Conservation (phyloP, 1,140 invertebrate genomes). For the Ostrea edulis region DNA sequence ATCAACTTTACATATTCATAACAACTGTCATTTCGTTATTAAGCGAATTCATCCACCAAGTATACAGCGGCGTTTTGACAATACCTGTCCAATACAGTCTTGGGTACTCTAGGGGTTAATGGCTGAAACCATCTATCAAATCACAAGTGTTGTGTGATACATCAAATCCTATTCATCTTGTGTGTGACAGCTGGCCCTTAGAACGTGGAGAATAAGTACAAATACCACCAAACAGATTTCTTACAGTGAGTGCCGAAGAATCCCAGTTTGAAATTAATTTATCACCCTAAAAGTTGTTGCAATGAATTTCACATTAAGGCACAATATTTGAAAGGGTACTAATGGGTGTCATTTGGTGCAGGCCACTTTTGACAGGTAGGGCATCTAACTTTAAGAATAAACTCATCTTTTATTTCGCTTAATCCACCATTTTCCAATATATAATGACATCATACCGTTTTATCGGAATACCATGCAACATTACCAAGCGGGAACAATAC, state of each 20-base stretch:
- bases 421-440: background rate
- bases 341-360: background rate
- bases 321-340: background rate
- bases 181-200: conserved; percentile 10
- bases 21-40: conserved; percentile 12
- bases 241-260: background rate
- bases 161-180: conserved; percentile 24
- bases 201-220: background rate
- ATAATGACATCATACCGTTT: background rate
- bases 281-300: conserved; percentile 2
- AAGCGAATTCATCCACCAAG: background rate
- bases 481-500: background rate
- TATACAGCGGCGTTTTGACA: background rate
- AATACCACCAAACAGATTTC: background rate
- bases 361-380: background rate
- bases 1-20: conserved; percentile 37
- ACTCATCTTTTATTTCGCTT: background rate
- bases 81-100: background rate
- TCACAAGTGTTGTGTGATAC: conserved; percentile 32
- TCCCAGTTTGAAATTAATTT: background rate
- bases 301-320: conserved; percentile 10
- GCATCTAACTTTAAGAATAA: conserved; percentile 7
- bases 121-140: conserved; percentile 29
- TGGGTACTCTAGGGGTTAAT: conserved; percentile 10
- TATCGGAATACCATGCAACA: conserved; percentile 23